Evolutionary conservation across 2,888 invertebrate genomes (phyloP).

Genomic region (Elgonia sp.): DNA sequence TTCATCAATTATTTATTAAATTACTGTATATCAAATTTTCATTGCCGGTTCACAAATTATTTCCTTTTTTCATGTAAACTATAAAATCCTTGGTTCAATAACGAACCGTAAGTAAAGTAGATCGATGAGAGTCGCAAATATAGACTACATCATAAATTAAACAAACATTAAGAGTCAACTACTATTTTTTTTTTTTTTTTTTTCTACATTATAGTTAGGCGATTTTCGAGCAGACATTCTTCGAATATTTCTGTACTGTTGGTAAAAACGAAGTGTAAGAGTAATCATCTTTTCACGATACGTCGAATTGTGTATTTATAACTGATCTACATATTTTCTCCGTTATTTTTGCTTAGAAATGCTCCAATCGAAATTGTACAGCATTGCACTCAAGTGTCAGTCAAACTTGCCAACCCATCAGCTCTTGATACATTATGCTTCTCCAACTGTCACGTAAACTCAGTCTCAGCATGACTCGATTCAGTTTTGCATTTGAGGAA

Average conservation of each 20-base stretch:
- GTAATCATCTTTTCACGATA: not conserved
- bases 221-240: slow-evolving; percentile 16
- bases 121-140: slow-evolving; percentile 68
- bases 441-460: slow-evolving; percentile 62
- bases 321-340: slow-evolving; percentile 25
- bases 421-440: slow-evolving; percentile 64
- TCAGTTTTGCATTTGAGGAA: slow-evolving; percentile 18
- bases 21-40: slow-evolving; percentile 42
- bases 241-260: not conserved
- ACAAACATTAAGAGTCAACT: slow-evolving; percentile 55
- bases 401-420: slow-evolving; percentile 68
- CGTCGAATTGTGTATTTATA: slow-evolving; percentile 19
- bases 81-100: slow-evolving; percentile 70
- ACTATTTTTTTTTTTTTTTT: too few relatives aligned
- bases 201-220: slow-evolving; percentile 36
- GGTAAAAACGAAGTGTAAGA: too few relatives aligned
- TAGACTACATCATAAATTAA: slow-evolving; percentile 70
- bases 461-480: slow-evolving; percentile 51
- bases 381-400: slow-evolving; percentile 56
- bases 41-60: slow-evolving; percentile 48
- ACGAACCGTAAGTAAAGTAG: slow-evolving; percentile 64
- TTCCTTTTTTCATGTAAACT: slow-evolving; percentile 55
- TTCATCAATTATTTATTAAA: slow-evolving; percentile 57
- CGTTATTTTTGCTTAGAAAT: slow-evolving; percentile 47
- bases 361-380: slow-evolving; percentile 40